Conservation (phyloP, 2,797 vertebrate genomes). For the Holocentrus rufus region DNA sequence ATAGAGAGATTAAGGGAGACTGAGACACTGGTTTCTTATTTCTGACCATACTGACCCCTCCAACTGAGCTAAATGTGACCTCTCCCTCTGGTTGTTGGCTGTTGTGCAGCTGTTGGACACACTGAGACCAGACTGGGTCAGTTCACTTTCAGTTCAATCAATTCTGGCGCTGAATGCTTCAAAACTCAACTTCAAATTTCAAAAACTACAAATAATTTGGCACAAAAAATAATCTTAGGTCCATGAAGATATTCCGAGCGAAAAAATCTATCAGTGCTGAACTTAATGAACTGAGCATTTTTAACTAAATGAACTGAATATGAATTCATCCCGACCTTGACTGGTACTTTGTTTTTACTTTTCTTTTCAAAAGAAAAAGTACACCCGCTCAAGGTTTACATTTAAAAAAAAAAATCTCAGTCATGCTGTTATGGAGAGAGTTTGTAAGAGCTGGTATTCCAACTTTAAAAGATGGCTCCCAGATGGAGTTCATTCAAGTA, state of each 20-base stretch:
- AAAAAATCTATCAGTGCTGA: not conserved
- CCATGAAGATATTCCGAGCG: not conserved
- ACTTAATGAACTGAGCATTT: not conserved
- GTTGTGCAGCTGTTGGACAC: conserved; percentile 13
- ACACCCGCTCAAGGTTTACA: conserved; percentile 15
- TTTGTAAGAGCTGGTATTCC: conserved; percentile 34
- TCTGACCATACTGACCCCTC: conserved; percentile 51
- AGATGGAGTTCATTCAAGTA: conserved; percentile 43
- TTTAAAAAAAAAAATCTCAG: conserved; percentile 27
- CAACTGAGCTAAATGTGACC: conserved; percentile 18
- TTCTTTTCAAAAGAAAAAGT: not conserved
- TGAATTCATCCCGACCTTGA: conserved; percentile 39
- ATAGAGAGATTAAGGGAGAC: conserved; percentile 71
- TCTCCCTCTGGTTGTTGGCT: conserved; percentile 1
- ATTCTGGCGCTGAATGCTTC: not conserved
- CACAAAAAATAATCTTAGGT: no score
- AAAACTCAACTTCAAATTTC: not conserved
- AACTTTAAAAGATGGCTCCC: conserved; percentile 44
- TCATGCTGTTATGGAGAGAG: not conserved
- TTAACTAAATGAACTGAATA: not conserved
- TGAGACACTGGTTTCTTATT: conserved; percentile 41
- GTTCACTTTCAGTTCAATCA: not conserved
- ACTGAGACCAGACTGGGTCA: not conserved
- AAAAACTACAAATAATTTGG: conserved; percentile 8
- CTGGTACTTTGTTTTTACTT: conserved; percentile 5